phyloP scores from a whole-genome alignment of 1,140 invertebrate species.

The Hormaphis cornu region DNA sequence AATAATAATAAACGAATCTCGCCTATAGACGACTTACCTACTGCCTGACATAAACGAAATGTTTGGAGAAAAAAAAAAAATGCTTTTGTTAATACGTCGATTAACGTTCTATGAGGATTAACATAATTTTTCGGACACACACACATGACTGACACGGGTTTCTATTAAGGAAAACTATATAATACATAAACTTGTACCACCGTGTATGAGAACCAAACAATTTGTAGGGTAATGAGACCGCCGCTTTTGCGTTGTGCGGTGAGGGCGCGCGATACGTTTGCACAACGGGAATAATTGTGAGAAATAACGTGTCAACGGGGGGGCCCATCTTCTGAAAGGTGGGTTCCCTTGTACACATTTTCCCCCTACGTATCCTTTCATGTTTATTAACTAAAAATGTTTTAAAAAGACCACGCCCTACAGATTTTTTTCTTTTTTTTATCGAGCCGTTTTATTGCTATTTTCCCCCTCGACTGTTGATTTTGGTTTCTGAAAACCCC shows the following conservation, averaged over 20 bases:
- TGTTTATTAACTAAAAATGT: conserved; percentile 27
- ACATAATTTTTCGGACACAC: conserved; percentile 33
- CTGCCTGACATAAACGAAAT: conserved; percentile 2
- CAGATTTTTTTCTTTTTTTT: conserved; percentile 4
- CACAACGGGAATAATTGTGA: not conserved
- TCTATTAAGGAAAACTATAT: not conserved
- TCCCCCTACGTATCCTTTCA: conserved; percentile 18
- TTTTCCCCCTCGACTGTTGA: not conserved
- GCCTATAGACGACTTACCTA: conserved; percentile 8
- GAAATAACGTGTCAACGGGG: conserved; percentile 27
- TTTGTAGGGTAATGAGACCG: conserved; percentile 32
- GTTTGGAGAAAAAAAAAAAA: conserved; percentile 12
- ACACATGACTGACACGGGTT: conserved; percentile 28
- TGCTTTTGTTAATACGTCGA: conserved; percentile 29
- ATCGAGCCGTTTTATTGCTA: conserved; percentile 11
- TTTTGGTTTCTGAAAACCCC: not conserved
- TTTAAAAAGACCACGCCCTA: conserved; percentile 20
- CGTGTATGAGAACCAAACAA: conserved; percentile 28
- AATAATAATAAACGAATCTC: too few species aligned
- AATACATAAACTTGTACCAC: not conserved
- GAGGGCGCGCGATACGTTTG: not conserved
- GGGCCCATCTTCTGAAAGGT: conserved; percentile 15
- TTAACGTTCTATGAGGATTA: conserved; percentile 28
- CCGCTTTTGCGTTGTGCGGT: conserved; percentile 7
- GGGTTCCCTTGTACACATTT: conserved; percentile 1